Conservation (phyloP, 2,888 invertebrate genomes). For the Tricholauxania praeusta region DNA sequence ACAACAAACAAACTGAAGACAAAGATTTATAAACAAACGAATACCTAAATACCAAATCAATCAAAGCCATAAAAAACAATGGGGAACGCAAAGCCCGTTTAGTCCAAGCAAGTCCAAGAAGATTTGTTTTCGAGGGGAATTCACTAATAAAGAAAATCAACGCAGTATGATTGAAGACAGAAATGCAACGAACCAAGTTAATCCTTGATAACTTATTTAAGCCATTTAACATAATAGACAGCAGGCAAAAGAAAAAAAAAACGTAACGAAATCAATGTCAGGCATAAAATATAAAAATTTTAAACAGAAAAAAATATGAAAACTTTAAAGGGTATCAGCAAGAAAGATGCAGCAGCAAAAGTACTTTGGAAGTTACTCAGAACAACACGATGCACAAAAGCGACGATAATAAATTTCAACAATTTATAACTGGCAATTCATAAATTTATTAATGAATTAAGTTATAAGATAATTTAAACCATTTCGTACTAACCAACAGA, state of each 20-base stretch:
- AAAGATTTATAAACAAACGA: constrained; percentile 20
- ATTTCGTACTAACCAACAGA: constrained; percentile 16
- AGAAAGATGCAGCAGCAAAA: constrained; percentile 26
- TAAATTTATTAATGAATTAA: constrained; percentile 67
- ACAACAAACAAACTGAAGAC: constrained; percentile 21
- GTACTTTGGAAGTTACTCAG: constrained; percentile 19
- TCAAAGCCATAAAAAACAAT: constrained; percentile 27
- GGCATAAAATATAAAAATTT: constrained; percentile 6
- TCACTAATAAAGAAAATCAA: no score
- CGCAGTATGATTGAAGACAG: not conserved
- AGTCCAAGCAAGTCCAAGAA: no score
- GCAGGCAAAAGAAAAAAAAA: constrained; percentile 1
- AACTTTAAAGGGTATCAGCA: not conserved
- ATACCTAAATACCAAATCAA: constrained; percentile 34
- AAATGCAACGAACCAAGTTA: constrained; percentile 20
- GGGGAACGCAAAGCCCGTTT: not conserved
- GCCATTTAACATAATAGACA: constrained; percentile 34
- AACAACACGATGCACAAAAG: constrained; percentile 42
- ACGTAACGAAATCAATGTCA: constrained; percentile 34
- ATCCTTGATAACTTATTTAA: constrained; percentile 48
- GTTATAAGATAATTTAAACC: constrained; percentile 64
- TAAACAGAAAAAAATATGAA: not conserved
- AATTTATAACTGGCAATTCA: constrained; percentile 64
- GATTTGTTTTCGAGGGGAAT: no score
- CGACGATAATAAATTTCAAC: constrained; percentile 58